phyloP scores from a whole-genome alignment of 1,140 invertebrate species.

The Megalonaias nervosa region DNA sequence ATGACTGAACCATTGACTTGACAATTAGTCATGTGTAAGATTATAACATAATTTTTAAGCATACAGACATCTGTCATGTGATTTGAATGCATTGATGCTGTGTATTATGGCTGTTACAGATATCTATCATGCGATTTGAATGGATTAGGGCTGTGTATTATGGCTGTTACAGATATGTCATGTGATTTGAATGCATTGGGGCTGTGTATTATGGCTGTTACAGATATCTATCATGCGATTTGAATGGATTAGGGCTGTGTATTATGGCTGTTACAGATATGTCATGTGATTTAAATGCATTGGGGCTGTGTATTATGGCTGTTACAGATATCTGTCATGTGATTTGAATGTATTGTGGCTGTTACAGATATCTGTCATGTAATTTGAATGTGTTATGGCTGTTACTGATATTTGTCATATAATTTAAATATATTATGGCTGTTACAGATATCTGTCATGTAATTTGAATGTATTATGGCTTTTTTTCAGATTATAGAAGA shows the following conservation, averaged over 20 bases:
- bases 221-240: background rate
- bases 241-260: too few species aligned
- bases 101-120: background rate
- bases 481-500: conserved; percentile 56
- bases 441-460: background rate
- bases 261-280: background rate
- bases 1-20: background rate
- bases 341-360: background rate
- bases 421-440: background rate
- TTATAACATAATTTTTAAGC: too few species aligned
- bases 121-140: background rate
- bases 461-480: background rate
- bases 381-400: background rate
- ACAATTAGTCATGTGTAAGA: background rate
- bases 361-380: background rate
- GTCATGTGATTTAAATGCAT: too few species aligned
- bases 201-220: background rate
- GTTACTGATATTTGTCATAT: too few species aligned
- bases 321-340: too few species aligned
- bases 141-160: too few species aligned
- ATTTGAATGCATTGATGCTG: too few species aligned
- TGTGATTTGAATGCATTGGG: too few species aligned
- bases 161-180: too few species aligned
- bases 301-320: too few species aligned
- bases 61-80: too few species aligned